A percentile compares a stretch with the other conserved stretches of the same genome.
Conservation (phyloP, 2,113 vertebrate species). For the Sylvietta virens region DNA sequence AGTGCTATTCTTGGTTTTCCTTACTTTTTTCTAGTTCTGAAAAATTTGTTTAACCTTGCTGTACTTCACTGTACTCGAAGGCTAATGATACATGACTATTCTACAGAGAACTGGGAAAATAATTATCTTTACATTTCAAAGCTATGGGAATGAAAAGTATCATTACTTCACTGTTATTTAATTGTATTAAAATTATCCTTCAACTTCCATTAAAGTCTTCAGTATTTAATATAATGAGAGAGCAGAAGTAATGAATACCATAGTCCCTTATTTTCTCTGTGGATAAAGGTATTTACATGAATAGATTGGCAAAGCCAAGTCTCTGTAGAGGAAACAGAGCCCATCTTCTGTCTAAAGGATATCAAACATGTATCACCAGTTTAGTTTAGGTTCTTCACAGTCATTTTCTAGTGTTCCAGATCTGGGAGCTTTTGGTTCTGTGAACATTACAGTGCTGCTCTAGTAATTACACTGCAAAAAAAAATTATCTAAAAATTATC, state of each 20-base stretch:
- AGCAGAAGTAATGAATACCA: background rate
- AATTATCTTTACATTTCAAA: conserved; percentile 25
- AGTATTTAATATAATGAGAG: background rate
- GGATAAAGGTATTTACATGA: background rate
- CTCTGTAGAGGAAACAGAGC: background rate
- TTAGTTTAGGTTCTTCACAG: background rate
- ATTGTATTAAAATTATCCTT: conserved; percentile 1
- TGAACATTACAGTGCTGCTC: background rate
- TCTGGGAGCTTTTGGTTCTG: background rate
- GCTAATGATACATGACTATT: background rate
- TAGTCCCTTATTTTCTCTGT: background rate
- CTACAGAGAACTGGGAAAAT: conserved; percentile 12
- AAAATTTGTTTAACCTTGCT: conserved; percentile 17
- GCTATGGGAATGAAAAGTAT: conserved; percentile 19
- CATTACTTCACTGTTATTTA: conserved; percentile 19
- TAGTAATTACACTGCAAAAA: background rate
- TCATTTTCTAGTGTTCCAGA: background rate
- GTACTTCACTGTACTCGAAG: background rate
- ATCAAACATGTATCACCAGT: rapidly evolving
- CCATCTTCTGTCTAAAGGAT: background rate
- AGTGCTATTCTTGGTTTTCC: conserved; percentile 26
- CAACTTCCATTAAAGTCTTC: background rate
- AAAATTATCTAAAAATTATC: background rate
- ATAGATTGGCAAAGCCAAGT: background rate
- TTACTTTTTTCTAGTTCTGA: background rate